phyloP scores from a whole-genome alignment of 2,888 invertebrate genomes.

The Onchidella celtica region DNA sequence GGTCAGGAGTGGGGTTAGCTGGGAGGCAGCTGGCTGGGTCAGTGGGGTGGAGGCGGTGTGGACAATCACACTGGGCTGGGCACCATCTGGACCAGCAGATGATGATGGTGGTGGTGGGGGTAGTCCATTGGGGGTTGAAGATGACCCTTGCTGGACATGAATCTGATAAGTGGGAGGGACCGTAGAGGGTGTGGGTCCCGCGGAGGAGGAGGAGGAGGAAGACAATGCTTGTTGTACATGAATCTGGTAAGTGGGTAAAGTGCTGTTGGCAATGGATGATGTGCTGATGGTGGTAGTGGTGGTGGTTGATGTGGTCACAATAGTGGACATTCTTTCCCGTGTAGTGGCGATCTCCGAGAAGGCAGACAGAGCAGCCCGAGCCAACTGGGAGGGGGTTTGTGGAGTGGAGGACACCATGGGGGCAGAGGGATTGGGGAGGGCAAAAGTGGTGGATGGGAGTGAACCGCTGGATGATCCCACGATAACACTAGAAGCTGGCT shows the following conservation, averaged over 20 bases:
- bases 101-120: slow-evolving; percentile 27
- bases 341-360: slow-evolving; percentile 49
- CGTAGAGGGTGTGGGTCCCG: neutral
- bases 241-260: slow-evolving; percentile 34
- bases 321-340: slow-evolving; percentile 31
- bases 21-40: slow-evolving; percentile 57
- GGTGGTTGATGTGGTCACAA: slow-evolving; percentile 26
- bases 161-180: slow-evolving; percentile 31
- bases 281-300: slow-evolving; percentile 39
- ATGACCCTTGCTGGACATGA: slow-evolving; percentile 7
- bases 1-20: neutral
- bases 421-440: slow-evolving; percentile 26
- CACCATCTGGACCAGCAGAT: slow-evolving; percentile 56
- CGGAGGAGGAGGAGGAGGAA: neutral
- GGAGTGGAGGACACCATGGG: slow-evolving; percentile 13
- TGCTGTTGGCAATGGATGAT: slow-evolving; percentile 52
- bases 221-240: slow-evolving; percentile 14
- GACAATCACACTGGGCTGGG: slow-evolving; percentile 78
- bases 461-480: slow-evolving; percentile 36
- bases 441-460: slow-evolving; percentile 7
- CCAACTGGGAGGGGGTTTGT: slow-evolving; percentile 39
- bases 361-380: slow-evolving; percentile 44
- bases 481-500: slow-evolving; percentile 47
- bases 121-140: neutral
- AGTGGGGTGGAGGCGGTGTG: slow-evolving; percentile 70